These are phyloP conservation scores for Hypsopygia costalis DNA, from an alignment of 2,888 invertebrate genomes.

Conservation along the genomic window DNA sequence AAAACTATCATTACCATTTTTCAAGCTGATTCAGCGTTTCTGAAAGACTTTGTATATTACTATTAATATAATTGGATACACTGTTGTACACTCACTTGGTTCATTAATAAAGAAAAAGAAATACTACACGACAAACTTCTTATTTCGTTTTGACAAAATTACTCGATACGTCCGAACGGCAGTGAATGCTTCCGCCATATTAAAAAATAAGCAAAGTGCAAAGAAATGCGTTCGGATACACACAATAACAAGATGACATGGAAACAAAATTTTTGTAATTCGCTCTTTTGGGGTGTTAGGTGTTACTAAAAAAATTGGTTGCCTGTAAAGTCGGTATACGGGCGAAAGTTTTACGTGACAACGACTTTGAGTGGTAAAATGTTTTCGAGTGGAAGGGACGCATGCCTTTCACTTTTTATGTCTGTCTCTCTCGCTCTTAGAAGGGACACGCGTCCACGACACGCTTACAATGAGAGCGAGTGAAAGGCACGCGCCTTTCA, in stretches of 20 bases:
- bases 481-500: no score
- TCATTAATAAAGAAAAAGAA: slow-evolving; percentile 43
- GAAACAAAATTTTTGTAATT: no score
- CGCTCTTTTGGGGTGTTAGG: no score
- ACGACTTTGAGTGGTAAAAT: no score
- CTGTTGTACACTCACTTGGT: slow-evolving; percentile 35
- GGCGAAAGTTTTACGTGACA: no score
- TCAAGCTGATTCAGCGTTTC: slow-evolving; percentile 40
- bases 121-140: slow-evolving; percentile 39
- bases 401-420: no score
- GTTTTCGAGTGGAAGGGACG: no score
- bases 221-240: slow-evolving; percentile 50
- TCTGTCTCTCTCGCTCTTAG: no score
- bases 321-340: no score
- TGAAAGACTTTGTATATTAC: slow-evolving; percentile 21
- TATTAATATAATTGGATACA: slow-evolving; percentile 25
- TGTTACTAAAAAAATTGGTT: no score
- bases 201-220: slow-evolving; percentile 67
- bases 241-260: not conserved
- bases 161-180: slow-evolving; percentile 67
- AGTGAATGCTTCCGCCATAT: slow-evolving; percentile 79
- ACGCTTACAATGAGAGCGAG: no score
- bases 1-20: slow-evolving; percentile 81
- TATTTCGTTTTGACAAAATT: slow-evolving; percentile 51
- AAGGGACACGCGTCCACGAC: no score